Base-by-base conservation (phyloP, 2,797 vertebrate genomes). In the Pseudomugil gertrudae region DNA sequence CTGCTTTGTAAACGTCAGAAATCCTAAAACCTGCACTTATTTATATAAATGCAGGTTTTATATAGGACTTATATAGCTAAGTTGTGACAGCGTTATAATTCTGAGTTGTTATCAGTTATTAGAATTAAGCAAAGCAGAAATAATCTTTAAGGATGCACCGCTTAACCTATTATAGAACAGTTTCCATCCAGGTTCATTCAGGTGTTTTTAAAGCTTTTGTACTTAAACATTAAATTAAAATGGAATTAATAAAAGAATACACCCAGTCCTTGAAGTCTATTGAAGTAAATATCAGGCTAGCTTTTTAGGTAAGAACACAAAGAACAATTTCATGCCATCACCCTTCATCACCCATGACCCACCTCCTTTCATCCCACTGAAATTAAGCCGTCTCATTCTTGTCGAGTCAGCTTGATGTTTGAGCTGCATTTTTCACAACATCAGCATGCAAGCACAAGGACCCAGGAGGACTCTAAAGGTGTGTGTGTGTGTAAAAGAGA, bases 361-460 rank as follows among this genome's bases (percentile, higher is more conserved):
- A 47, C 55, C 64, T 55, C 58, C 38, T 47, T 70, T 52, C 68
- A 56, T 71, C 47, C 56, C 5, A 5, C 50, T 19, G 10, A 86
- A 83, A 82, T 85, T 11, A 70, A 83, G 75, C 73, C 24, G 11
- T 81, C 66, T 66, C 62, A 67, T 58, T 73, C 66, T 78, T 80
- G 75, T 83, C 75, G 84, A 87, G 84, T 89, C 84, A 86, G 87
- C 88, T 74, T 47, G 47, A 70, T 64, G 69, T 76, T 76, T 52
- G 79, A 70, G 72, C 66, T 26, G 64, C 63, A 27, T 83, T 84
- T 87, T 87, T 84, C 72, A 75, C 83, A 79, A 66, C 76, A 79
- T 87, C 83, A 87, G 81, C 89, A 85, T 68, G 66, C 33, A 70
- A 74, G 70, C 62, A 69, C 74, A 78, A 27, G 76, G 79, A 74